Percentiles rank a stretch among this genome's conserved stretches.
Conservation (phyloP, 2,888 invertebrate genomes). For the Catocala nupta region DNA sequence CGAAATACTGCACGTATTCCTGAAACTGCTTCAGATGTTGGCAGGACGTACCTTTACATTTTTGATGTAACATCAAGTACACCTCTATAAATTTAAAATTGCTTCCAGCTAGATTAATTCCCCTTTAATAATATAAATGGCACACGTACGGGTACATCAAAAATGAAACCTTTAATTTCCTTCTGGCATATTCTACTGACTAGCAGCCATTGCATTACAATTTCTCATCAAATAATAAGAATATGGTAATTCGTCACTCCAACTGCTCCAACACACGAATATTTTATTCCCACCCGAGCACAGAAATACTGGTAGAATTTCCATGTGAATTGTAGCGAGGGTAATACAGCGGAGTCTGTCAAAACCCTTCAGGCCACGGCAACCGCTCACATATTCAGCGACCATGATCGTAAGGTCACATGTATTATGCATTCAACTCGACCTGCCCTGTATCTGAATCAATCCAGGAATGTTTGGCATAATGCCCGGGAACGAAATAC, state of each 20-base stretch:
- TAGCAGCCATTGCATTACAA: conserved; percentile 35
- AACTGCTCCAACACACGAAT: conserved; percentile 44
- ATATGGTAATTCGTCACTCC: conserved; percentile 51
- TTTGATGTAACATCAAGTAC: conserved; percentile 3
- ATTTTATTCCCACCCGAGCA: conserved; percentile 46
- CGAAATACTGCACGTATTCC: too few species aligned
- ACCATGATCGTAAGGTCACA: conserved; percentile 70
- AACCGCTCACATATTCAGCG: conserved; percentile 62
- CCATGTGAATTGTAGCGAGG: conserved; percentile 67
- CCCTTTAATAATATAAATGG: conserved; percentile 1
- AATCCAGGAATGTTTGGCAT: conserved; percentile 71
- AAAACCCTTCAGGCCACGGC: conserved; percentile 58
- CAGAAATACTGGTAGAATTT: conserved; percentile 56
- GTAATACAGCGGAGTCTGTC: conserved; percentile 63
- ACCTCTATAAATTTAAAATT: conserved; percentile 5
- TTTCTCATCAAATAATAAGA: conserved; percentile 52
- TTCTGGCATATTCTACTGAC: conserved; percentile 13
- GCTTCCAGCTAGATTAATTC: conserved; percentile 9
- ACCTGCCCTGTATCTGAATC: conserved; percentile 72
- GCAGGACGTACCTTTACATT: neutral
- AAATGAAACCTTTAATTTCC: conserved; percentile 17
- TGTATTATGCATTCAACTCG: conserved; percentile 75
- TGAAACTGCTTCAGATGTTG: neutral
- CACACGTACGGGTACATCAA: neutral
- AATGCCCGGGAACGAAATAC: conserved; percentile 68